Conservation (phyloP, 2,888 invertebrate genomes). For the Xiphydria camelus region DNA sequence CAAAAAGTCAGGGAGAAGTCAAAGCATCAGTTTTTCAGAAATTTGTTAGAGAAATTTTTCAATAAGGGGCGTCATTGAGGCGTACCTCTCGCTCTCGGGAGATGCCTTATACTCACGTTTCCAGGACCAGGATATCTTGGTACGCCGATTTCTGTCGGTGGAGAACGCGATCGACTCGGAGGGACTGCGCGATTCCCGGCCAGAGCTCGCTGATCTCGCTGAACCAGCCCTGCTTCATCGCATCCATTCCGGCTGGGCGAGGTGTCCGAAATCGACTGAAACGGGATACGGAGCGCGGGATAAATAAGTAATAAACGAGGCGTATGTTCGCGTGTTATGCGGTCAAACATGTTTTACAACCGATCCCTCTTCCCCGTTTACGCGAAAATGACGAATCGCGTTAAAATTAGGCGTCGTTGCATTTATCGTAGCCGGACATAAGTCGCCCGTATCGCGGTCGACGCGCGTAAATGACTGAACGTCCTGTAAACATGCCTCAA, state of each 20-base stretch:
- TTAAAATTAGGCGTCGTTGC: no score
- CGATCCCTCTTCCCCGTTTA: no score
- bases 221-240: conserved; percentile 84
- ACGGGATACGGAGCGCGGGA: conserved; percentile 11
- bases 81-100: no score
- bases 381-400: no score
- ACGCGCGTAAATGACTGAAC: no score
- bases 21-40: no score
- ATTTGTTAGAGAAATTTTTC: no score
- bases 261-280: conserved; percentile 19
- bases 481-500: no score
- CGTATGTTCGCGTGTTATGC: conserved; percentile 23
- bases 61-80: no score
- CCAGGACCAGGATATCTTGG: conserved; percentile 82
- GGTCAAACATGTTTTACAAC: conserved; percentile 32
- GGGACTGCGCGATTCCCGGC: conserved; percentile 87
- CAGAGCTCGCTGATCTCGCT: conserved; percentile 88
- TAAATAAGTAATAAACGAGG: conserved; percentile 20
- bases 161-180: conserved; percentile 80
- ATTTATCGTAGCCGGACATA: no score
- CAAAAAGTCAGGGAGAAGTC: no score
- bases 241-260: conserved; percentile 63
- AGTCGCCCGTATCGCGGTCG: no score
- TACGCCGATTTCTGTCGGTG: conserved; percentile 79
- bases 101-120: conserved; percentile 81